Conservation (phyloP, 2,888 invertebrate genomes). For the Sminthurinus aureus region DNA sequence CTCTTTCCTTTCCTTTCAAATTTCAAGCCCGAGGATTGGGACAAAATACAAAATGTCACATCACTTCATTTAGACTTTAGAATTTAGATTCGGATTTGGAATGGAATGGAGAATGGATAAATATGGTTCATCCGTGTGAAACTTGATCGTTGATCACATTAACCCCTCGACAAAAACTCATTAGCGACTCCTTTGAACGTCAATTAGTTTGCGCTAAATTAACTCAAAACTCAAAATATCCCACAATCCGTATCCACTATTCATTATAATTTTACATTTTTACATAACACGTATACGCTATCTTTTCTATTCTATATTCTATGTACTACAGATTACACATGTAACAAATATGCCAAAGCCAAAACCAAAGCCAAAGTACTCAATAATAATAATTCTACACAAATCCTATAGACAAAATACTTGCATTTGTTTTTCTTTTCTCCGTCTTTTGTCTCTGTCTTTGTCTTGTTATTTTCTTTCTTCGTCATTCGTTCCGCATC, state of each 20-base stretch:
- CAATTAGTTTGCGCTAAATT: slow-evolving; percentile 59
- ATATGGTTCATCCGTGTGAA: slow-evolving; percentile 37
- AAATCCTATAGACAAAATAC: too few species aligned
- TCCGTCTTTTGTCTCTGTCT: too few species aligned
- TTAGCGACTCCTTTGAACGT: slow-evolving; percentile 50
- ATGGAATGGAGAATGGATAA: slow-evolving; percentile 39
- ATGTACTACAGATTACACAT: too few species aligned
- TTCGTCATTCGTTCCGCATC: too few species aligned
- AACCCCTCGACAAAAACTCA: slow-evolving; percentile 40
- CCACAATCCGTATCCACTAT: background rate
- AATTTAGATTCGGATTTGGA: slow-evolving; percentile 4
- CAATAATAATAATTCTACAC: too few species aligned
- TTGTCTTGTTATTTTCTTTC: too few species aligned
- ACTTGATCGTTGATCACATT: slow-evolving; percentile 17
- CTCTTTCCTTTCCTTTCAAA: slow-evolving; percentile 35
- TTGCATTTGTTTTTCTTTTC: too few species aligned
- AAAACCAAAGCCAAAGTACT: too few species aligned
- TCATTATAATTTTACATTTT: background rate
- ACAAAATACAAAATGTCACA: background rate
- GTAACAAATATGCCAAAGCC: too few species aligned
- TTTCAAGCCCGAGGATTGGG: background rate
- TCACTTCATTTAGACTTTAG: background rate
- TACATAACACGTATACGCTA: background rate
- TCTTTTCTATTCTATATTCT: background rate
- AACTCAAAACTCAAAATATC: slow-evolving; percentile 39